A percentile compares a stretch with the other conserved stretches of the same genome.
phyloP scores from a whole-genome alignment of 2,888 invertebrate species.

The Trypoxylon attenuatum region DNA sequence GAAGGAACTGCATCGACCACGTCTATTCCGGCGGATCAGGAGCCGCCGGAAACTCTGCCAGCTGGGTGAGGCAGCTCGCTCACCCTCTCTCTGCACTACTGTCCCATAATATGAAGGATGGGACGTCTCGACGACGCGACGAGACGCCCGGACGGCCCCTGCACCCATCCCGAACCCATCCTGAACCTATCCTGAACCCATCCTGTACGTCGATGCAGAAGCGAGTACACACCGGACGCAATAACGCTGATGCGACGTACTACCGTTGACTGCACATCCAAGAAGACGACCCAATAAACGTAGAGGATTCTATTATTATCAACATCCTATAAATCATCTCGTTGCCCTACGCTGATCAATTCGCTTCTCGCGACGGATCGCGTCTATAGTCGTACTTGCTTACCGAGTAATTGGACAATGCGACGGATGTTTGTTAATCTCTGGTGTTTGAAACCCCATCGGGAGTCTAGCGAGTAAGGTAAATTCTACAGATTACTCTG shows the following conservation, averaged over 20 bases:
- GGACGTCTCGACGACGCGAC: slow-evolving; percentile 27
- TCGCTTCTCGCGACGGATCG: too few relatives aligned
- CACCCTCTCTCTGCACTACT: too few relatives aligned
- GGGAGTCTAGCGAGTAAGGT: too few relatives aligned
- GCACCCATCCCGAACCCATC: not conserved
- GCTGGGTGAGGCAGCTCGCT: slow-evolving; percentile 9
- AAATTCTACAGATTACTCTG: too few relatives aligned
- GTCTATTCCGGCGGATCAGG: not conserved
- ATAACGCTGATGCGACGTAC: slow-evolving; percentile 9
- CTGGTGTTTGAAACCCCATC: too few relatives aligned
- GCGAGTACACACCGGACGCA: slow-evolving; percentile 8
- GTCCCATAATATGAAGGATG: slow-evolving; percentile 19
- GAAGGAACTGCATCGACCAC: not conserved
- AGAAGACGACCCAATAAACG: slow-evolving; percentile 18
- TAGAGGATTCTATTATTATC: slow-evolving; percentile 36
- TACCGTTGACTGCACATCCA: too few relatives aligned
- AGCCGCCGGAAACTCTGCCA: slow-evolving; percentile 22
- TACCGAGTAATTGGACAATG: too few relatives aligned
- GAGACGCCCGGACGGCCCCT: slow-evolving; percentile 9
- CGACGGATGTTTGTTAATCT: too few relatives aligned
- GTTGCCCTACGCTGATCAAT: too few relatives aligned
- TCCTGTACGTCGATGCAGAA: not conserved
- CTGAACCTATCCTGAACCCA: not conserved
- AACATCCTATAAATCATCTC: too few relatives aligned
- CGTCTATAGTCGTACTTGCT: too few relatives aligned